Conservation (phyloP, 92 coral and sea anemone species). For the Umimayanthus chanpuru region DNA sequence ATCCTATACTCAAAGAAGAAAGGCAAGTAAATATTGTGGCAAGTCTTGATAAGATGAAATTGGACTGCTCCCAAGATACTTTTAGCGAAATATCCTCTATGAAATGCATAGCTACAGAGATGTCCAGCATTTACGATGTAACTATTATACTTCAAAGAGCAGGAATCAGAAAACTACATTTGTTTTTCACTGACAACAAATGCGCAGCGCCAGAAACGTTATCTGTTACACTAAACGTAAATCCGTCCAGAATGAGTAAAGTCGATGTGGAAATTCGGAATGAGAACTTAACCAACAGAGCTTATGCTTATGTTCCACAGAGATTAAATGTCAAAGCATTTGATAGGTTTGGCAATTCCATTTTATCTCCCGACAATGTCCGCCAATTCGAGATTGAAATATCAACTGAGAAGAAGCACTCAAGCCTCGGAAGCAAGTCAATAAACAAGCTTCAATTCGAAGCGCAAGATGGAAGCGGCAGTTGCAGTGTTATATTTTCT, state of each 20-base stretch:
- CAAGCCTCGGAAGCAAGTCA: neutral
- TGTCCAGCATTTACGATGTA: constrained; percentile 6
- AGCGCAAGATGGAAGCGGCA: constrained; percentile 10
- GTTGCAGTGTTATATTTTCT: neutral
- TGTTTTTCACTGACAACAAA: neutral
- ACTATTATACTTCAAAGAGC: constrained; percentile 16
- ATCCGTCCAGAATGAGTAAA: neutral
- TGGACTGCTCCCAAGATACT: neutral
- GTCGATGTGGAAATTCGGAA: no score
- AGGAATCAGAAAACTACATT: constrained; percentile 3
- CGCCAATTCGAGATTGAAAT: no score
- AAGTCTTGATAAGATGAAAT: neutral
- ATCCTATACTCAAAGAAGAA: neutral
- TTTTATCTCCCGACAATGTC: no score
- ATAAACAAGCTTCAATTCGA: neutral
- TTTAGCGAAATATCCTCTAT: neutral
- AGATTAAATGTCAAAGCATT: no score
- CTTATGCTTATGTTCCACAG: neutral
- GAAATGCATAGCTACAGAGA: neutral
- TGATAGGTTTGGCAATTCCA: no score
- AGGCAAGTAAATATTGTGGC: neutral
- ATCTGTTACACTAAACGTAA: neutral
- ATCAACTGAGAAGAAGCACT: neutral
- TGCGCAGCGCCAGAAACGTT: neutral
- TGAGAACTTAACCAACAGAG: neutral